phyloP scores from a whole-genome alignment of 2,888 invertebrate species.

The Eurois occulta region DNA sequence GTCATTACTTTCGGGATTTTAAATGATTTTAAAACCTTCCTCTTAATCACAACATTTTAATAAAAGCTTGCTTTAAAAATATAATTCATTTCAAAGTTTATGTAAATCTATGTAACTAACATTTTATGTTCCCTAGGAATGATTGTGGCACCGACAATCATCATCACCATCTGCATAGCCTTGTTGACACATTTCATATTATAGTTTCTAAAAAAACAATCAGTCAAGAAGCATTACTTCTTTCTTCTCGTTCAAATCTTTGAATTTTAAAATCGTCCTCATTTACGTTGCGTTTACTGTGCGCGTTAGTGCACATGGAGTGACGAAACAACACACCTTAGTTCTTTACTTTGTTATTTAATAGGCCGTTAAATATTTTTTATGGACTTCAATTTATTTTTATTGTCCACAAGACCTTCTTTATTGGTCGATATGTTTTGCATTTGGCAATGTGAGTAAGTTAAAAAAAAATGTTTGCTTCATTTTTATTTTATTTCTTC shows the following conservation, averaged over 20 bases:
- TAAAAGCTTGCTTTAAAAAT: not conserved
- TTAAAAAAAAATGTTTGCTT: conserved; percentile 10
- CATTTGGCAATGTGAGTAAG: not conserved
- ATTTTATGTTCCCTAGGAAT: not conserved
- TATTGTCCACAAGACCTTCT: not conserved
- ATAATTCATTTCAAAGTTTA: not conserved
- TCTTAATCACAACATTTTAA: not conserved
- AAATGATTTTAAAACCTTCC: not conserved
- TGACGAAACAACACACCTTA: not conserved
- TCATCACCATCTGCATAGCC: no score
- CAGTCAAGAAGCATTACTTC: no score
- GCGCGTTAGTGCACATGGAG: not conserved
- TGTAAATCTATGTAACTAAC: not conserved
- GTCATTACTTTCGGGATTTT: not conserved
- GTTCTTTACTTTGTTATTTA: not conserved
- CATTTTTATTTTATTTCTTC: not conserved
- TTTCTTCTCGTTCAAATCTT: not conserved
- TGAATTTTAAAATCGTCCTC: not conserved
- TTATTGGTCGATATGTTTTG: not conserved
- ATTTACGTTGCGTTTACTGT: not conserved
- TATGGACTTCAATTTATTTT: conserved; percentile 29
- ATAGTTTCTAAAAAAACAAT: no score
- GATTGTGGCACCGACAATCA: not conserved
- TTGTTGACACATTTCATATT: not conserved
- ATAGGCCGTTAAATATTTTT: not conserved